A percentile compares a stretch with the other conserved stretches of the same genome.
These are phyloP conservation scores for Leptobrachium ailaonicum DNA, from an alignment of 2,113 vertebrate species.

Conservation along the genomic window DNA sequence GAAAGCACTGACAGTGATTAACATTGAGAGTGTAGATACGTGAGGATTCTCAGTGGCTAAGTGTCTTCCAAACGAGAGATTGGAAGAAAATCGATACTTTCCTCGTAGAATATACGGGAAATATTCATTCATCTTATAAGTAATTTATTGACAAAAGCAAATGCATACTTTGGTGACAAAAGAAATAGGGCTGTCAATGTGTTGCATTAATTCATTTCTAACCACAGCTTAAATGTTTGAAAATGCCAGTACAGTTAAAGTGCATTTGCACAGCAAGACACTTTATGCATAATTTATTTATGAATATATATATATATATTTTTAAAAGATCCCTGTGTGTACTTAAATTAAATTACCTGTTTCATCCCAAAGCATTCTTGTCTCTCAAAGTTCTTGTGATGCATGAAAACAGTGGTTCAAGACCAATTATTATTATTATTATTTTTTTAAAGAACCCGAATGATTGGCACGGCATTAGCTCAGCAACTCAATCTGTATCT, in stretches of 20 bases:
- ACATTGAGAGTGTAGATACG: conserved; percentile 12
- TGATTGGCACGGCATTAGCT: too few species aligned
- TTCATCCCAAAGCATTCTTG: conserved; percentile 9
- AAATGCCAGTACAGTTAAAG: conserved; percentile 25
- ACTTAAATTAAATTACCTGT: conserved; percentile 18
- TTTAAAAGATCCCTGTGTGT: conserved; percentile 1
- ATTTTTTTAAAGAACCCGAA: too few species aligned
- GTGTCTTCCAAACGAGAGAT: conserved; percentile 23
- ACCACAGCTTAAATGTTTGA: background rate
- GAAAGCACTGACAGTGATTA: conserved; percentile 28
- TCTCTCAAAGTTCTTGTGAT: background rate
- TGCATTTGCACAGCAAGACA: conserved; percentile 22
- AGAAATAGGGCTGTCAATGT: conserved; percentile 6
- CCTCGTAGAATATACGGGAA: conserved; percentile 25
- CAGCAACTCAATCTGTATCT: too few species aligned
- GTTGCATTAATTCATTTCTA: conserved; percentile 26
- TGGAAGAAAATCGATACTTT: conserved; percentile 34
- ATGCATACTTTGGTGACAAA: conserved; percentile 13
- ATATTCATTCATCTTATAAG: conserved; percentile 29
- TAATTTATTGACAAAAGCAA: conserved; percentile 35
- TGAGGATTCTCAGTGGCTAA: conserved; percentile 15
- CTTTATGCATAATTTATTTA: conserved; percentile 24
- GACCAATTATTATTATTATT: too few species aligned
- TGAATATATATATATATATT: background rate
- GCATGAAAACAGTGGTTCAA: too few species aligned